Evolutionary conservation across 2,113 vertebrate genomes (phyloP).

Genomic region (Microtus pennsylvanicus): DNA sequence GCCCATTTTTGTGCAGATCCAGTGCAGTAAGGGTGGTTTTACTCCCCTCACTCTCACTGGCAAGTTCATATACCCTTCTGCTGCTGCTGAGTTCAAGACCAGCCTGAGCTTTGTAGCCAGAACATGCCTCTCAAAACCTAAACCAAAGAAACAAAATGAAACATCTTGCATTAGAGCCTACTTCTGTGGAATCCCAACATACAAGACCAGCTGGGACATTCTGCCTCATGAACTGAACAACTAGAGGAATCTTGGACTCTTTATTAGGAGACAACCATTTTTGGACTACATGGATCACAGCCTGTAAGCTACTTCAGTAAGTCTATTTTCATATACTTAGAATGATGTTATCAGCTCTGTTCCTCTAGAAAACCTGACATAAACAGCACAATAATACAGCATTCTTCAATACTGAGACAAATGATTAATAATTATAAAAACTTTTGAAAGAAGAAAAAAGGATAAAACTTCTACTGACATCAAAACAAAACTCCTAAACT

Average conservation of each 20-base stretch:
- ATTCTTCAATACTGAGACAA: neutral
- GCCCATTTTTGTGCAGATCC: neutral
- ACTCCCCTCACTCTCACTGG: neutral
- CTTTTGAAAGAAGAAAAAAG: neutral
- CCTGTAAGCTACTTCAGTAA: neutral
- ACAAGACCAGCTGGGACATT: neutral
- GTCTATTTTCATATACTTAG: neutral
- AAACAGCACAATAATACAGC: neutral
- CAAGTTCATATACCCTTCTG: neutral
- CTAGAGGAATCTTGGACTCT: neutral
- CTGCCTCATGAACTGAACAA: neutral
- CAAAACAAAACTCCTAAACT: neutral
- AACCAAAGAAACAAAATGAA: too few relatives aligned
- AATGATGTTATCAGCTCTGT: neutral
- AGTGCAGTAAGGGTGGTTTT: neutral
- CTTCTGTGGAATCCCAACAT: neutral
- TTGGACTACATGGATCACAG: neutral
- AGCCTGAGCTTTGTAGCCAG: too few relatives aligned
- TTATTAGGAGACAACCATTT: neutral
- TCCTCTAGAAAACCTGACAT: neutral
- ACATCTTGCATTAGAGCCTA: neutral
- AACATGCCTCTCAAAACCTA: too few relatives aligned
- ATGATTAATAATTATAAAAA: slow-evolving; percentile 21
- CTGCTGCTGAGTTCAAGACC: neutral
- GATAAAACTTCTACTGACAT: neutral